Evolutionary conservation across 2,113 vertebrate species (phyloP), one percentile per base, ranked within the genome.

Genomic region (Tetraodon nigroviridis): DNA sequence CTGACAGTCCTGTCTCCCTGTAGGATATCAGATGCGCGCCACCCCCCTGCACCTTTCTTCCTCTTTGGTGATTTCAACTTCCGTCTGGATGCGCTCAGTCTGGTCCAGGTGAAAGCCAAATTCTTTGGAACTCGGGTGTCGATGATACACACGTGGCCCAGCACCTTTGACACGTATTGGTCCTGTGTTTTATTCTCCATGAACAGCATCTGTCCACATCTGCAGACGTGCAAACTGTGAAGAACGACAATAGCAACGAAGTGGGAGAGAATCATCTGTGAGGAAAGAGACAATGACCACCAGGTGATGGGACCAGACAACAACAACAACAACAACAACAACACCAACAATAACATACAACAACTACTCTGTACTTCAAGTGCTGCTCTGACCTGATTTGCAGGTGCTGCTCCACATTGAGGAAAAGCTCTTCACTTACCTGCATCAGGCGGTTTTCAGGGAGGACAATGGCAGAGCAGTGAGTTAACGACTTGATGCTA

Each of bases 11-110:
- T 37, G 20, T 24, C 41, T 29, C 40, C 48, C 49, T 67, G 18
- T 56, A 91, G 90, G 44, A 49, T 83, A 81, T 85, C 85, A 16
- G 84, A 90, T 44, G 57, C 1, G 58, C 68, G 58, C 52, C 81
- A 69, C 64, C 63, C 70, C 13, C 37, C 83, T 16, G 61, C 89
- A 51, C 92, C 92, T 37, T 91, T 88, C 71, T 91, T 93, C 68
- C 51, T 93, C 24, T 93, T 93, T 72, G 92, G 92, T 68, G 91
- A 92, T 78, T 93, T 93, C 1, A 93, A 93, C 83, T 92, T 93
- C 64, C 89, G 91, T 16, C 61, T 93, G 29, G 91, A 93, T 73
- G 88, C 90, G 1, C 49, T 73, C 21, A 89, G 85, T 32, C 69
- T 93, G 24, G 82, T 92, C 10, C 85, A 91, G 89, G 92, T 93